These are phyloP conservation scores for Tillus elongatus DNA, from an alignment of 2,888 invertebrate species.

Conservation along the genomic window DNA sequence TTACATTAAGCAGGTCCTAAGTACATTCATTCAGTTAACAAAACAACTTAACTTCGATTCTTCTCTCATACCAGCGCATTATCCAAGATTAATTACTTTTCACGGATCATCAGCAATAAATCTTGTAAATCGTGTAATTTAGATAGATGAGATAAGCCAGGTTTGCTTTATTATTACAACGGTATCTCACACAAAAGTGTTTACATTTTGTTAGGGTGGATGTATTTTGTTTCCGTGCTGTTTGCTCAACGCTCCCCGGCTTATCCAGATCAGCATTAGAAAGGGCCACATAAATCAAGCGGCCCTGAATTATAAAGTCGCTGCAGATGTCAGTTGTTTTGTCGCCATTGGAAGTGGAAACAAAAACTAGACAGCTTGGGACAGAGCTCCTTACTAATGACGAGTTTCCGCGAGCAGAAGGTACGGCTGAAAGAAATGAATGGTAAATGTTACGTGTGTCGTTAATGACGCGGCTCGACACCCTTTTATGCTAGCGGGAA, in stretches of 20 bases:
- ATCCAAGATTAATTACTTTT: too few species aligned
- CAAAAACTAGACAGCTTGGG: neutral
- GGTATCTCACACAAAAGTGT: too few species aligned
- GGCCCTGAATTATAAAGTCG: conserved; percentile 6
- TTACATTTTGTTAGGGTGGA: too few species aligned
- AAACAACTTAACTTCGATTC: too few species aligned
- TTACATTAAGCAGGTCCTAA: too few species aligned
- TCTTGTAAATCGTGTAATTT: too few species aligned
- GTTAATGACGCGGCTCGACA: neutral
- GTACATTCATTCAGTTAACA: too few species aligned
- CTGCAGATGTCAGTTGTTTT: conserved; percentile 5
- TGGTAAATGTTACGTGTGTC: neutral
- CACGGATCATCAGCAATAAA: too few species aligned
- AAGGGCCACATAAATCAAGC: conserved; percentile 5
- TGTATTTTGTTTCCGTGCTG: too few species aligned
- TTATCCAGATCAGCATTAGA: conserved; percentile 5
- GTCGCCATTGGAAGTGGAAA: neutral
- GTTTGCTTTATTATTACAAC: too few species aligned
- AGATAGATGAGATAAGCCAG: too few species aligned
- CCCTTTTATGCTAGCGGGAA: neutral
- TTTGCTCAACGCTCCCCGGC: neutral
- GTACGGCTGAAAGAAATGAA: neutral
- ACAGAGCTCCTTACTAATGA: neutral
- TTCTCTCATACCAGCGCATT: too few species aligned
- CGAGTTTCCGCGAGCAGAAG: conserved; percentile 2